Evolutionary conservation across 1,140 invertebrate genomes (phyloP).

Genomic region (Aphelenchoides besseyi): DNA sequence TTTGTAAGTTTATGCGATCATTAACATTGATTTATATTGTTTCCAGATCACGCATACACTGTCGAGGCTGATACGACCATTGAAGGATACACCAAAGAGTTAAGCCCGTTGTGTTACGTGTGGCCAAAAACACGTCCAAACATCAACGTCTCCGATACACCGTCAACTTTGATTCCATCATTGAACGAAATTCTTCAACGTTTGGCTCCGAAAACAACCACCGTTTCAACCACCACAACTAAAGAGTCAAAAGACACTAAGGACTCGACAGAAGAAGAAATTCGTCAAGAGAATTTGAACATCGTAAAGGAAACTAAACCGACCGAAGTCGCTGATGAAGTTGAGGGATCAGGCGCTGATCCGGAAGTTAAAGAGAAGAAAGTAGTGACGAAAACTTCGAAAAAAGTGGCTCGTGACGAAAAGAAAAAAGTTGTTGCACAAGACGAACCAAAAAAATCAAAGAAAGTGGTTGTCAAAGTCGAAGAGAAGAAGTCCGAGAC

Average conservation of each 20-base stretch:
- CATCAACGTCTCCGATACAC: conserved; percentile 5
- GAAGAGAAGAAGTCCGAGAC: not conserved
- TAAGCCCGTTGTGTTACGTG: conserved; percentile 17
- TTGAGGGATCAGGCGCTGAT: conserved; percentile 8
- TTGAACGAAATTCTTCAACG: not conserved
- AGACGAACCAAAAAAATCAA: not conserved
- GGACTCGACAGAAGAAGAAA: conserved; percentile 22
- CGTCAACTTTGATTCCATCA: conserved; percentile 3
- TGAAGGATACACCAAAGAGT: conserved; percentile 16
- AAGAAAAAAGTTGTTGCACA: not conserved
- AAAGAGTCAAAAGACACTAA: conserved; percentile 4
- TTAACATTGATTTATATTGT: not conserved
- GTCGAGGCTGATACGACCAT: conserved; percentile 8
- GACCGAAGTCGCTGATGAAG: not conserved
- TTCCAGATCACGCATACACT: conserved; percentile 19
- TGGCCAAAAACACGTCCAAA: conserved; percentile 1
- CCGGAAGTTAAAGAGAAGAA: not conserved
- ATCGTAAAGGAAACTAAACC: not conserved
- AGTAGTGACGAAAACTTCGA: not conserved
- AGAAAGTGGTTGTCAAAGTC: not conserved
- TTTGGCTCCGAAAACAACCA: not conserved
- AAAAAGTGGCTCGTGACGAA: conserved; percentile 1
- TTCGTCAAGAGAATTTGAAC: conserved; percentile 7
- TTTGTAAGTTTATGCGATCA: not conserved
- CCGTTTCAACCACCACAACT: not conserved